Conservation (phyloP, 2,113 vertebrate species). For the Saccopteryx bilineata region DNA sequence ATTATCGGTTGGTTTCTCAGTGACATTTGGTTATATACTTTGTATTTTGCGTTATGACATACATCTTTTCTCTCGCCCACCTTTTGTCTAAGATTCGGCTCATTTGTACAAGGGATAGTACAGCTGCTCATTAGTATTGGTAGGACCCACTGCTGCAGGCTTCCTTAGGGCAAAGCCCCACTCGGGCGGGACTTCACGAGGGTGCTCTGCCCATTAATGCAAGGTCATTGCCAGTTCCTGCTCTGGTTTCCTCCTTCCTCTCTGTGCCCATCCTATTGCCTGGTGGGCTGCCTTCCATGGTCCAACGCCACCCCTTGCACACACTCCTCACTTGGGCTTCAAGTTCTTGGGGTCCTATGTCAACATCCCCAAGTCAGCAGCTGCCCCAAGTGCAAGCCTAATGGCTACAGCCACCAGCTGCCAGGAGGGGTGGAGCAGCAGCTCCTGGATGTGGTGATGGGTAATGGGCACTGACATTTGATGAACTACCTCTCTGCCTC, state of each 20-base stretch:
- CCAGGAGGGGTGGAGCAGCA: background rate
- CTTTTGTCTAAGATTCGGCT: slow-evolving; percentile 80
- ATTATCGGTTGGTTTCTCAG: background rate
- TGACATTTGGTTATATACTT: slow-evolving; percentile 66
- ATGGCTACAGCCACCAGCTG: background rate
- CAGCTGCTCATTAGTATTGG: slow-evolving; percentile 82
- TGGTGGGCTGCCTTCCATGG: background rate
- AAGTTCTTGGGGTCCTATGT: background rate
- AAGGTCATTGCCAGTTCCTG: slow-evolving; percentile 82
- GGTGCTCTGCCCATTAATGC: slow-evolving; percentile 70
- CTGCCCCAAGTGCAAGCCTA: background rate
- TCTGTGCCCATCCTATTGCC: background rate
- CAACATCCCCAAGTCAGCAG: background rate
- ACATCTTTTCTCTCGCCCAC: slow-evolving; percentile 56
- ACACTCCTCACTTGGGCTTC: background rate
- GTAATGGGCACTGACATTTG: background rate
- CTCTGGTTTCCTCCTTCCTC: slow-evolving; percentile 60
- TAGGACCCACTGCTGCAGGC: slow-evolving; percentile 71
- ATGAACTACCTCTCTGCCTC: background rate
- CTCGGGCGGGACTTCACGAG: slow-evolving; percentile 59
- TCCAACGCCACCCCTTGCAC: background rate
- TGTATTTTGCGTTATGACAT: slow-evolving; percentile 55
- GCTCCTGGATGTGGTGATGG: background rate
- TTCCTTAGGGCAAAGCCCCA: slow-evolving; percentile 69
- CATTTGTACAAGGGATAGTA: slow-evolving; percentile 66